phyloP scores from a whole-genome alignment of 2,113 vertebrate genomes.

The Tylochromis polylepis region DNA sequence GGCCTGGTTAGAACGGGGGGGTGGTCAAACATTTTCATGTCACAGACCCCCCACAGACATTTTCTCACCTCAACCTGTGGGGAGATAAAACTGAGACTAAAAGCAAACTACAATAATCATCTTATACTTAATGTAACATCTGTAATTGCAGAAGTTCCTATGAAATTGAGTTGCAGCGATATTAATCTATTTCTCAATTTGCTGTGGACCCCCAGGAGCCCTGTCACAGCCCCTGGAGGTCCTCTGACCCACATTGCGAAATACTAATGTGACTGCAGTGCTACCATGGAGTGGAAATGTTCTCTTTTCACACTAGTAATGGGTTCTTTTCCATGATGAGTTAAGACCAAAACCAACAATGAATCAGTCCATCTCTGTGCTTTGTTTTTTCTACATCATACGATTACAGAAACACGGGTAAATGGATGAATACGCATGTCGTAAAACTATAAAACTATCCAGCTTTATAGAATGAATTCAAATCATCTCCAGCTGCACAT shows the following conservation, averaged over 20 bases:
- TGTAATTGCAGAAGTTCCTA: conserved; percentile 44
- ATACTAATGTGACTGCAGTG: neutral
- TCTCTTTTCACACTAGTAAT: neutral
- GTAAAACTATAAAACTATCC: neutral
- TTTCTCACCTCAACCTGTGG: neutral
- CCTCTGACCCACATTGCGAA: conserved; percentile 46
- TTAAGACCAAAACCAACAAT: neutral
- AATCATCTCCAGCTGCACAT: neutral
- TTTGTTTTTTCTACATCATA: neutral
- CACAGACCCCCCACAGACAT: neutral
- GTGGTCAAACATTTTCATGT: neutral
- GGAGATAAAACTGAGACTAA: neutral
- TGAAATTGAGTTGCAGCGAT: conserved; percentile 29
- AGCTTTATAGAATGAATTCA: neutral
- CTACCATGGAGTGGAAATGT: neutral
- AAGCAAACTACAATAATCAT: neutral
- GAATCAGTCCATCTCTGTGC: neutral
- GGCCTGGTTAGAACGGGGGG: neutral
- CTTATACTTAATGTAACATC: neutral
- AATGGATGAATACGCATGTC: neutral
- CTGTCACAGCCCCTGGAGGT: neutral
- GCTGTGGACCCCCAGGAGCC: conserved; percentile 6
- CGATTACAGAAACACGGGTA: neutral
- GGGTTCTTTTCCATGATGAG: neutral
- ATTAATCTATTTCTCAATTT: conserved; percentile 67